Evolutionary conservation across 2,888 invertebrate genomes (phyloP).

Genomic region (Agapetus fuscipes): DNA sequence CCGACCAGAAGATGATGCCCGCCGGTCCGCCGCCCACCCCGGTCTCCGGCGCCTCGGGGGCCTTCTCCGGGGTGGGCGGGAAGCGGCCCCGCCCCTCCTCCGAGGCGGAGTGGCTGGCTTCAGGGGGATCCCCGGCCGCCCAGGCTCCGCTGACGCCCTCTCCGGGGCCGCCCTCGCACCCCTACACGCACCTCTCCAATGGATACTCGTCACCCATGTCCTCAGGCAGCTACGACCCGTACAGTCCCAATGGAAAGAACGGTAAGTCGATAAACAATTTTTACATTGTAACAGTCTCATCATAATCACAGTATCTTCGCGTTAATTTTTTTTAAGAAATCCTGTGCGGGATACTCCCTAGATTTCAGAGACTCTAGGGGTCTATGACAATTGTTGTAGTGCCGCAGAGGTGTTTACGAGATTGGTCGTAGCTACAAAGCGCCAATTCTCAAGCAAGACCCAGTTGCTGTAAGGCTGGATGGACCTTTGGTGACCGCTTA

Average conservation of each 20-base stretch:
- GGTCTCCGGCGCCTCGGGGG: constrained; percentile 23
- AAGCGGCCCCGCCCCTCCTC: constrained; percentile 39
- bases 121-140: constrained; percentile 30
- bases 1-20: too few species aligned
- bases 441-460: too few species aligned
- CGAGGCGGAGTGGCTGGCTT: constrained; percentile 45
- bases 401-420: too few species aligned
- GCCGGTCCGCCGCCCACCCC: constrained; percentile 13
- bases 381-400: too few species aligned
- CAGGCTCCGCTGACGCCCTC: constrained; percentile 57
- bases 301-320: too few species aligned
- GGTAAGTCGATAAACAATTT: constrained; percentile 54
- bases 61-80: constrained; percentile 26
- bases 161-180: constrained; percentile 45
- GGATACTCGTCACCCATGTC: constrained; percentile 83
- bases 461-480: too few species aligned
- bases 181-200: constrained; percentile 51
- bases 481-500: too few species aligned
- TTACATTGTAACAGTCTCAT: background rate
- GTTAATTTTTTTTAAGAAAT: too few species aligned
- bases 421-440: too few species aligned
- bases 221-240: constrained; percentile 81
- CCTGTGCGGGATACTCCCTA: too few species aligned
- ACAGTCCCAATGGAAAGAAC: constrained; percentile 83
- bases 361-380: too few species aligned